Evolutionary conservation across 2,888 invertebrate genomes (phyloP), one percentile per base, ranked within the genome.

Genomic region (Phortica magna): DNA sequence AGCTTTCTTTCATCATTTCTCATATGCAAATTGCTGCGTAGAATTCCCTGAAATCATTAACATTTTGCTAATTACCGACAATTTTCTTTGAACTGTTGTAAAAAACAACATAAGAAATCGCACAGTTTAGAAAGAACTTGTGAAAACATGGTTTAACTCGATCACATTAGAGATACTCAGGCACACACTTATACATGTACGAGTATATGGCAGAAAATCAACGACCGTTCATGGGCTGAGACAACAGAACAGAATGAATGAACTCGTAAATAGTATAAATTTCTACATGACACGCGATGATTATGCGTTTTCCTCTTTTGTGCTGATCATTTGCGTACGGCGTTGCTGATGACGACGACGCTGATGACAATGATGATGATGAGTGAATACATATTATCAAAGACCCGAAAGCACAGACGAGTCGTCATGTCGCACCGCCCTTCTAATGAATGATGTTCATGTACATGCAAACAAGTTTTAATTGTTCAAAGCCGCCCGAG

Each of bases 251-350:
- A 31, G 31, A 31, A 31, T 31, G 31, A 61, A 53, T 64, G 68
- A 57, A 67, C 68, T 59, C 68, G 57, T 59, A 73, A 84, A 84
- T 84, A 88, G 87, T 84, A 84, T 84, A 88, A 88, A 88, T 88
- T 88, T 88, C 87, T 82, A 83, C 85, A 84, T 83, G 89, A 88
- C 88, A 88, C 89, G 88, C 88, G 88, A 88, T 89, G 86, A 84
- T 84, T 86, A 87, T 88, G 88, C 88, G 83, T 83, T 82, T 79
- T 88, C 80, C 80, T 71, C 31, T 67, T 74, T 75, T 78, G 72
- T 73, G 74, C 73, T 73, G 88, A 82, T 88, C 86, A 88, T 88
- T 88, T 88, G 88, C 88, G 88, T 88, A 88, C 72, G 75, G 73
- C 17, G 48, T 48, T 12, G 48, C 3, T 48, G 48, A 12, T 6